Evolutionary conservation across 2,888 invertebrate genomes (phyloP).

Genomic region (Agapetus fuscipes): DNA sequence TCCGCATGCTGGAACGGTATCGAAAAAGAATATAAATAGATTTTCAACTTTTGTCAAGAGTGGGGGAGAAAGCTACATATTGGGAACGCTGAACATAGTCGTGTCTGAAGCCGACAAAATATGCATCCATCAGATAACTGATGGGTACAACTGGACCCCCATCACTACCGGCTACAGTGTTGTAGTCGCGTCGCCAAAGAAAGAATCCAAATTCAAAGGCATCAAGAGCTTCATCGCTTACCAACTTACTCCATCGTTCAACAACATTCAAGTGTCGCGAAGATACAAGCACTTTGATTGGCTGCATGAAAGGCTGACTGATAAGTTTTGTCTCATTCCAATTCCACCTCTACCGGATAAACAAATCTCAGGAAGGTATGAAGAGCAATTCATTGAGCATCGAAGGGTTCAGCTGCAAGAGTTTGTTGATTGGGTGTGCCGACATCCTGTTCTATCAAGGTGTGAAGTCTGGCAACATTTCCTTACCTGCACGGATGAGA

Average conservation of each 20-base stretch:
- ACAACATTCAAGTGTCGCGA: constrained; percentile 85
- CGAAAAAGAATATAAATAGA: constrained; percentile 63
- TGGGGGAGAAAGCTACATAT: constrained; percentile 80
- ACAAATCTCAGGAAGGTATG: constrained; percentile 93
- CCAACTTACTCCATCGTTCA: constrained; percentile 90
- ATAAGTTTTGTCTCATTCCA: constrained; percentile 90
- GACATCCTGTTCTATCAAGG: constrained; percentile 88
- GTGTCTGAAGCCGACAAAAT: constrained; percentile 65
- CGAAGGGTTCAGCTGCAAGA: constrained; percentile 89
- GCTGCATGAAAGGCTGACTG: constrained; percentile 88
- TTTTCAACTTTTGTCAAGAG: constrained; percentile 88
- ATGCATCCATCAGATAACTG: constrained; percentile 62
- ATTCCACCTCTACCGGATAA: constrained; percentile 97
- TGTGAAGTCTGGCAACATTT: constrained; percentile 96
- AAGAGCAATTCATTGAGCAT: constrained; percentile 94
- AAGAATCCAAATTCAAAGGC: constrained; percentile 94
- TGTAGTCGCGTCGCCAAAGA: constrained; percentile 88
- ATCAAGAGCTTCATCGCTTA: constrained; percentile 97
- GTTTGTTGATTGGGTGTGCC: constrained; percentile 94
- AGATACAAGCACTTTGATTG: constrained; percentile 99
- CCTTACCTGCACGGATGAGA: constrained; percentile 93
- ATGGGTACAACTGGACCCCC: constrained; percentile 68
- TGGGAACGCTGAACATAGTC: constrained; percentile 61
- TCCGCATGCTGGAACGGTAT: constrained; percentile 53
- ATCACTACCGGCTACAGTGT: constrained; percentile 70